Conservation (phyloP, 2,888 invertebrate species). For the Agrochola lychnidis region DNA sequence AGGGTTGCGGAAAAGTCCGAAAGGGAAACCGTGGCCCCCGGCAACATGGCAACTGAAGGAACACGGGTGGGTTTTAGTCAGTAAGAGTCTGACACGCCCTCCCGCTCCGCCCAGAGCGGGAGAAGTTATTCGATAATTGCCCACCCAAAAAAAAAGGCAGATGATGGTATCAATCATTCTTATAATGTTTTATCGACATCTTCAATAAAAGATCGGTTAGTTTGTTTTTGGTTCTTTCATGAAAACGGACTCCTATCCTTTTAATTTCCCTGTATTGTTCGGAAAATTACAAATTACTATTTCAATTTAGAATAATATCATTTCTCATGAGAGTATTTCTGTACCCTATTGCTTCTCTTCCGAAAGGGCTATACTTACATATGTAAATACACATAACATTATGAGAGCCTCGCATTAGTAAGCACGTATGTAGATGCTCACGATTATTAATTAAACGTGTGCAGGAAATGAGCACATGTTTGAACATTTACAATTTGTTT, state of each 20-base stretch:
- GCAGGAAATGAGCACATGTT: constrained; percentile 36
- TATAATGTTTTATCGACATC: neutral
- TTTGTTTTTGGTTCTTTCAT: neutral
- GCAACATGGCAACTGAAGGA: too few species aligned
- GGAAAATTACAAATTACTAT: neutral
- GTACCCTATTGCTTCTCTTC: neutral
- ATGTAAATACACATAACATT: neutral
- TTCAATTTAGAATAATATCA: neutral
- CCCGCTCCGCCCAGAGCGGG: too few species aligned
- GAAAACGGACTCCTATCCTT: neutral
- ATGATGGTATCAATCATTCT: neutral
- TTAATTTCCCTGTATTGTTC: neutral
- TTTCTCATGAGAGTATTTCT: neutral
- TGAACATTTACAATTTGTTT: constrained; percentile 24
- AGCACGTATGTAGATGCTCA: constrained; percentile 3
- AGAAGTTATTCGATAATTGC: too few species aligned
- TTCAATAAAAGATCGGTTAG: neutral
- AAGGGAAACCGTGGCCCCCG: too few species aligned
- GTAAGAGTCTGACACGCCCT: too few species aligned
- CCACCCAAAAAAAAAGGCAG: too few species aligned
- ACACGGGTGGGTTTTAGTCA: too few species aligned
- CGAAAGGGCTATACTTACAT: neutral
- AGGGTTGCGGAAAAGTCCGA: too few species aligned
- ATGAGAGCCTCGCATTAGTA: neutral
- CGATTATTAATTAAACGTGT: constrained; percentile 39